phyloP scores from a whole-genome alignment of 2,113 vertebrate species.

The Nicator chloris region DNA sequence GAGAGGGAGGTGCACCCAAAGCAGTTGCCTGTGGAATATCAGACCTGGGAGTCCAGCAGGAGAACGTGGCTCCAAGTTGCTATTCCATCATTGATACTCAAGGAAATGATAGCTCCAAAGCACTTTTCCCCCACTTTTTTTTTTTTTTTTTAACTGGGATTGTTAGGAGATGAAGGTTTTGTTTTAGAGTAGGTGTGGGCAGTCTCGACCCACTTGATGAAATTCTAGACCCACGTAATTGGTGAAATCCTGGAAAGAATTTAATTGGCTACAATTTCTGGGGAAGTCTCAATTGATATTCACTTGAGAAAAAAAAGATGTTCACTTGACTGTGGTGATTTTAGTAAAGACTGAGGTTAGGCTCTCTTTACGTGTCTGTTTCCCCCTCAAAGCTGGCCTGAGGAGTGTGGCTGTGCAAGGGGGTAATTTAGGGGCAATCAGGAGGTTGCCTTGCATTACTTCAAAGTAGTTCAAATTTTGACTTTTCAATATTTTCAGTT shows the following conservation, averaged over 20 bases:
- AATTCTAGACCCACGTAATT: not conserved
- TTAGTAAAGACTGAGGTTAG: not conserved
- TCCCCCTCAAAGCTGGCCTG: not conserved
- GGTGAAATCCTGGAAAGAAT: not conserved
- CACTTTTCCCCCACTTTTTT: fast-evolving
- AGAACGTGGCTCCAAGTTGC: not conserved
- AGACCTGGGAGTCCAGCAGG: not conserved
- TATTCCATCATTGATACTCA: not conserved
- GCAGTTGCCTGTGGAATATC: not conserved
- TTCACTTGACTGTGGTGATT: not conserved
- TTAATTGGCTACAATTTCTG: not conserved
- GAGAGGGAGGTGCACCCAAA: not conserved
- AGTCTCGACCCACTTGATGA: not conserved
- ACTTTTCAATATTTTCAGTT: not conserved
- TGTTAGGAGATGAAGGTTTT: not conserved
- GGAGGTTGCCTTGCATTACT: not conserved
- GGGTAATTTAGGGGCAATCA: not conserved
- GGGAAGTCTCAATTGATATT: not conserved
- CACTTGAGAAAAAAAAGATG: too few species aligned
- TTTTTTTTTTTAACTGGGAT: not conserved
- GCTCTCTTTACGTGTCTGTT: not conserved
- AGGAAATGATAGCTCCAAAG: not conserved
- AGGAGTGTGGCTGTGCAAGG: not conserved
- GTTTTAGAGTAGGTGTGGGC: not conserved
- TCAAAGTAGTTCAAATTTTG: not conserved